Percentiles rank a stretch among this genome's conserved stretches.
These are phyloP conservation scores for Ormyrus thymus DNA, from an alignment of 2,888 invertebrate species.

Conservation along the genomic window DNA sequence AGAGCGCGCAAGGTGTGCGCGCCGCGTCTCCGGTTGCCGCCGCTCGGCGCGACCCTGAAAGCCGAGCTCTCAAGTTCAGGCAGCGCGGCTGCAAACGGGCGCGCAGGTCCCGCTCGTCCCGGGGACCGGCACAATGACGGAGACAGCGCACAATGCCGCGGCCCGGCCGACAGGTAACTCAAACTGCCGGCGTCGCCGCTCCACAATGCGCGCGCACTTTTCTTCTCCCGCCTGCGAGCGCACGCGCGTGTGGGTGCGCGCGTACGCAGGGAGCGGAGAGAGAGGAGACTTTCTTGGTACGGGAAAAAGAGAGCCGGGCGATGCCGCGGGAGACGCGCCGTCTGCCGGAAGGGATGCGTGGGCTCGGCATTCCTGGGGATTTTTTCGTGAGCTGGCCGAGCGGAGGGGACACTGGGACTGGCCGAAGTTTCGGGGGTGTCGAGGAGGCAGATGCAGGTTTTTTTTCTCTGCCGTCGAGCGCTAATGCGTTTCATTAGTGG, in stretches of 20 bases:
- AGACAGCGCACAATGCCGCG: neutral
- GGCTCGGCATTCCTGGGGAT: too few relatives aligned
- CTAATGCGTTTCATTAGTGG: too few relatives aligned
- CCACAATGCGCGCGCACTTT: constrained; percentile 9
- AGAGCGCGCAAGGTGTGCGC: constrained; percentile 36
- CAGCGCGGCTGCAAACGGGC: constrained; percentile 65
- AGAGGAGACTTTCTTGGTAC: too few relatives aligned
- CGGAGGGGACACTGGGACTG: too few relatives aligned
- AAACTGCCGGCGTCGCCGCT: constrained; percentile 39
- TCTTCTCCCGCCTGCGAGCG: neutral
- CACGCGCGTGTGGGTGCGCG: too few relatives aligned
- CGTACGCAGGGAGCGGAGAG: too few relatives aligned
- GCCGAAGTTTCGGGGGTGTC: too few relatives aligned
- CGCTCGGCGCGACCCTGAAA: constrained; percentile 24
- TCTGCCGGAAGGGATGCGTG: constrained; percentile 30
- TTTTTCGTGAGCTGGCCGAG: too few relatives aligned
- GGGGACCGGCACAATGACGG: constrained; percentile 8
- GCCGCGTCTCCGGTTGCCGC: constrained; percentile 2
- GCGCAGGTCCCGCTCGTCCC: constrained; percentile 28
- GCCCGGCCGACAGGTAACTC: constrained; percentile 55
- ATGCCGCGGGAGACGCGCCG: neutral
- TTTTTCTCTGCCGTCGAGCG: too few relatives aligned
- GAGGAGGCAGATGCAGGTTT: too few relatives aligned
- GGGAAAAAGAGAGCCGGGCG: too few relatives aligned
- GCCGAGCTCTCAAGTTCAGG: constrained; percentile 63